Percentiles rank a stretch among this genome's conserved stretches.
phyloP scores from a whole-genome alignment of 2,888 invertebrate species.

The Phytoseiulus persimilis region DNA sequence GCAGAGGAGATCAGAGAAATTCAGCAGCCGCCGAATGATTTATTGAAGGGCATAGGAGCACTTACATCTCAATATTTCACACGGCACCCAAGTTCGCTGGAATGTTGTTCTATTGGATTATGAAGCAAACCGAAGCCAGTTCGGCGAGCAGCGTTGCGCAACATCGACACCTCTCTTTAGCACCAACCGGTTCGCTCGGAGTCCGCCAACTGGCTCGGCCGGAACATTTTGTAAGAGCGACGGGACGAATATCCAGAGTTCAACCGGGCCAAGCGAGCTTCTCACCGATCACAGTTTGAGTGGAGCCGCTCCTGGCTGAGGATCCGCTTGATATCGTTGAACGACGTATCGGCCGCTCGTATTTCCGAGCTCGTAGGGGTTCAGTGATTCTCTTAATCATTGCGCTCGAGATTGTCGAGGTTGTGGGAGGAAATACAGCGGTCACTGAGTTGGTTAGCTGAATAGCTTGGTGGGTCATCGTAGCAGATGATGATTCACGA shows the following conservation, averaged over 20 bases:
- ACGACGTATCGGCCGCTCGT: neutral
- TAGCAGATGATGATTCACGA: neutral
- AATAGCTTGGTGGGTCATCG: neutral
- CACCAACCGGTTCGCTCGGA: neutral
- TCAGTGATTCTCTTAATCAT: neutral
- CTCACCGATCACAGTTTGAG: no score
- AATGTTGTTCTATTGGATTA: neutral
- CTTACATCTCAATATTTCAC: neutral
- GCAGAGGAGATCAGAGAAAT: neutral
- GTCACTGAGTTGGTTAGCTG: neutral
- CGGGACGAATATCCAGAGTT: neutral
- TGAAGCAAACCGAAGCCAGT: neutral
- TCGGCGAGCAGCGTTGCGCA: neutral
- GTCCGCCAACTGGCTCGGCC: neutral
- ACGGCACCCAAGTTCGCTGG: neutral
- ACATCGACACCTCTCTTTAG: neutral
- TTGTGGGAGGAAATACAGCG: neutral
- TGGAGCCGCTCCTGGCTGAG: no score
- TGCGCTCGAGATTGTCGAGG: neutral
- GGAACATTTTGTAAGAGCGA: neutral
- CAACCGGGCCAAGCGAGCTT: neutral
- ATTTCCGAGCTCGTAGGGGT: neutral
- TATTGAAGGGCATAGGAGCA: neutral
- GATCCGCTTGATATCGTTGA: neutral
- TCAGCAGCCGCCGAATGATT: neutral